Evolutionary conservation across 2,797 vertebrate genomes (phyloP).

Genomic region (Eulemur coronatus): DNA sequence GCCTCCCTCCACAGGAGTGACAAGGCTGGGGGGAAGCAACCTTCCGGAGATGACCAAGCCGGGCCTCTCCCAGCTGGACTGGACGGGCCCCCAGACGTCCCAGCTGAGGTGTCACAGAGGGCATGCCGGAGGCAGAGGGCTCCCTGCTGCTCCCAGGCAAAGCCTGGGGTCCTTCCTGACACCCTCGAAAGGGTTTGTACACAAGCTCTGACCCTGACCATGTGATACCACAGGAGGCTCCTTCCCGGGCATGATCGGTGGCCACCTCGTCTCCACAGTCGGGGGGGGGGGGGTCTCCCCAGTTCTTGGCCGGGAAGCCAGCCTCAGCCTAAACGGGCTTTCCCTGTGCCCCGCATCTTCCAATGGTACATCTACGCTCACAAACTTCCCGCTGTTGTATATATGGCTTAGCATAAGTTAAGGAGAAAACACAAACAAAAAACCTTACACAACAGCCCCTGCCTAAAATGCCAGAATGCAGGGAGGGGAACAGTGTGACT

Average conservation of each 20-base stretch:
- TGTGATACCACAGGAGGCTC: not conserved
- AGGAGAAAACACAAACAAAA: not conserved
- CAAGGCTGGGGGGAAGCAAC: rapidly evolving
- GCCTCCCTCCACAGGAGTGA: too few relatives aligned
- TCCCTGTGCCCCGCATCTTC: not conserved
- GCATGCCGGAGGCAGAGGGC: not conserved
- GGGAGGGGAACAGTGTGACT: not conserved
- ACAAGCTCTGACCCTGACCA: not conserved
- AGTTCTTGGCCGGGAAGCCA: not conserved
- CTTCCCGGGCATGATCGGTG: not conserved
- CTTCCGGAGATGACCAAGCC: not conserved
- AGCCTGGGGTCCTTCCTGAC: not conserved
- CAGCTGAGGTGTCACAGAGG: not conserved
- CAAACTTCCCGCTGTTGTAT: not conserved
- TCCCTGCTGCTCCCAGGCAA: not conserved
- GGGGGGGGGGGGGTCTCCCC: not conserved
- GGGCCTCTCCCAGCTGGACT: not conserved
- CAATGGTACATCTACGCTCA: rapidly evolving
- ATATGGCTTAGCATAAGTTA: not conserved
- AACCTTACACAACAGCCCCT: not conserved
- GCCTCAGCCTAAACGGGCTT: not conserved
- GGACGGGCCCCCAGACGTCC: too few relatives aligned
- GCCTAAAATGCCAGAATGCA: not conserved
- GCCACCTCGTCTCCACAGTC: not conserved
- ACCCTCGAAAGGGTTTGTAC: not conserved